Evolutionary conservation across 2,888 invertebrate genomes (phyloP).

Genomic region (Harpalus rufipes): DNA sequence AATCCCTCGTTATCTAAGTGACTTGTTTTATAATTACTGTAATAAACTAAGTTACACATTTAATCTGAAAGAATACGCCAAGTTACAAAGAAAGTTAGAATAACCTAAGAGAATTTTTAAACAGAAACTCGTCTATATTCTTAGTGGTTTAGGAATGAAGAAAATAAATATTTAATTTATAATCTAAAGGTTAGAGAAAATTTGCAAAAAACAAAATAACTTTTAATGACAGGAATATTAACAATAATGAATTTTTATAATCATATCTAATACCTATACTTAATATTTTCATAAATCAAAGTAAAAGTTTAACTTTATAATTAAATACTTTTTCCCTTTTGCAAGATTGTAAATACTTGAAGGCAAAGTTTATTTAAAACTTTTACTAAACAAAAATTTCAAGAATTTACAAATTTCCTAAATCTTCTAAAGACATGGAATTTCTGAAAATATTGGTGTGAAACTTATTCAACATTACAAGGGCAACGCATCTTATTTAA

Average conservation of each 20-base stretch:
- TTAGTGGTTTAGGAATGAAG: not conserved
- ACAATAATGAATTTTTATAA: not conserved
- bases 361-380: not conserved
- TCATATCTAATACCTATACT: not conserved
- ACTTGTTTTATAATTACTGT: not conserved
- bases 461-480: not conserved
- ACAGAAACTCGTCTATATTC: not conserved
- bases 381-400: not conserved
- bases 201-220: not conserved
- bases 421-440: not conserved
- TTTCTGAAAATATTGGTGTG: not conserved
- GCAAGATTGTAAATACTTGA: constrained; percentile 16
- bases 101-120: constrained; percentile 4
- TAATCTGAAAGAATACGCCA: not conserved
- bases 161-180: not conserved
- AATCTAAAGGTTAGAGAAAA: not conserved
- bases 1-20: not conserved
- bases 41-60: constrained; percentile 1
- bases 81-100: not conserved
- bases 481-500: not conserved
- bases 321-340: not conserved
- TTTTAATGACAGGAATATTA: not conserved
- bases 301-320: not conserved
- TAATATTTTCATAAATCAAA: not conserved
- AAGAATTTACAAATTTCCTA: not conserved